Base-by-base conservation (phyloP, 2,113 vertebrate species). In the Bubalus kerabau region DNA sequence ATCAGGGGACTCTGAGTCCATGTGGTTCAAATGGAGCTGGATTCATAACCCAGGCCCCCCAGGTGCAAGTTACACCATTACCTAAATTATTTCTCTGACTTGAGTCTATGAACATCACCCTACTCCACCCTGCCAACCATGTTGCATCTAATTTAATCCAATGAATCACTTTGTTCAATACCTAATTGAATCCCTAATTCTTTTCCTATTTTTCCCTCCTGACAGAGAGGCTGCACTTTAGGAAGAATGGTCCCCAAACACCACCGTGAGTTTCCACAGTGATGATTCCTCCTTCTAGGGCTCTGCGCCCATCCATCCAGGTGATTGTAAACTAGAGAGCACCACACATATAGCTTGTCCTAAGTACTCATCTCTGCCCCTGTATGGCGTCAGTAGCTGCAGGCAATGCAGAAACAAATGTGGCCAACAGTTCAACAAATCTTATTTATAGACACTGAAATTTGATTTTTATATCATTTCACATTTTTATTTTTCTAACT, bases 201-300 rank as follows among this genome's bases (percentile, higher is more conserved):
- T 97, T 97, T 82, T 88, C 43, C 32, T 67, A 30, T 78, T 91
- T 95, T 94, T 95, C 40, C 36, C 95, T 80, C 84, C 30, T 81
- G 83, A 81, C 43, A 92, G 56, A 48, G 78, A 78, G 52, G 71
- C 36, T n/a, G 4, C 26, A 57, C 17, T 23, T 40, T 46, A 62
- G 36, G 16, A 46, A 26, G 46, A 56, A 81, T 32, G 36, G 90
- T 6, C 62, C 92, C 43, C 9, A 54, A 40, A 7, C 23, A 48
- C 19, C 26, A 80, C 30, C n/a, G 62, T 71, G 71, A 89, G 48
- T 54, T 24, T 78, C 7, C 26, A 28, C 5, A 26, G 30, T 48
- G 36, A 6, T 54, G 16, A 62, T 59, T 85, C 57, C 46, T 80
- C 78, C n/a, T 54, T 9, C 59, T 6, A 57, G 48, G 76, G 57